Evolutionary conservation across 2,888 invertebrate genomes (phyloP), one percentile per base, ranked within the genome.

Genomic region (Brassicogethes aeneus): DNA sequence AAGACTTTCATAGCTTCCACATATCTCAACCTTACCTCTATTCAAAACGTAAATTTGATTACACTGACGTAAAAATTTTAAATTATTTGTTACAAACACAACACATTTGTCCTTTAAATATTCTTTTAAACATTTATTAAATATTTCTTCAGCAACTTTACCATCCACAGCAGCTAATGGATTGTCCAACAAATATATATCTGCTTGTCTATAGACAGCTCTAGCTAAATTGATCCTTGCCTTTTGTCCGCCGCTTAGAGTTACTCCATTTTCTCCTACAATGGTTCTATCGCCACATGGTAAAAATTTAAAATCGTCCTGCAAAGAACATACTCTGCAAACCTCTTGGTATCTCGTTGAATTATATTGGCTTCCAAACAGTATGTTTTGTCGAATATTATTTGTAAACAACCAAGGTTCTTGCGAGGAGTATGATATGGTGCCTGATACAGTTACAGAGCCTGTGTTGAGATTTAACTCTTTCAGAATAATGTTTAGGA

Each of bases 121-220:
- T 12, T 32, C 13, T 12, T 12, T 68, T 49, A 87, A 78, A 59
- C 87, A 89, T 55, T 77, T 75, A 31, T 85, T 77, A 61, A 87
- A 89, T 3, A 84, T 65, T 53, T 82, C 79, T 37, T 79, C 73
- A 0, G 84, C 84, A 0, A 89, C 88, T 41, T 80, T 77, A 0
- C 84, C 73, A 57, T 90, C 90, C 0, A 89, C 88, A 0, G 88
- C 88, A 31, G 85, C 85, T 16, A 90, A 66, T 0, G 89, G 89
- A 64, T 90, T 89, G 55, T 90, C 88, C 36, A 89, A 64, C 33
- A 89, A 67, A 57, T 87, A 89, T 31, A 89, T 74, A 55, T 89
- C 88, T 0, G 86, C 85, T 50, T 82, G 74, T 55, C 77, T 77
- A 58, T 88, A 89, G 34, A 88, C 71, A 2, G 85, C 80, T 54